Percentiles rank a stretch among this genome's conserved stretches.
These are phyloP conservation scores for Lepidurus arcticus DNA, from an alignment of 1,140 invertebrate genomes.

Conservation along the genomic window DNA sequence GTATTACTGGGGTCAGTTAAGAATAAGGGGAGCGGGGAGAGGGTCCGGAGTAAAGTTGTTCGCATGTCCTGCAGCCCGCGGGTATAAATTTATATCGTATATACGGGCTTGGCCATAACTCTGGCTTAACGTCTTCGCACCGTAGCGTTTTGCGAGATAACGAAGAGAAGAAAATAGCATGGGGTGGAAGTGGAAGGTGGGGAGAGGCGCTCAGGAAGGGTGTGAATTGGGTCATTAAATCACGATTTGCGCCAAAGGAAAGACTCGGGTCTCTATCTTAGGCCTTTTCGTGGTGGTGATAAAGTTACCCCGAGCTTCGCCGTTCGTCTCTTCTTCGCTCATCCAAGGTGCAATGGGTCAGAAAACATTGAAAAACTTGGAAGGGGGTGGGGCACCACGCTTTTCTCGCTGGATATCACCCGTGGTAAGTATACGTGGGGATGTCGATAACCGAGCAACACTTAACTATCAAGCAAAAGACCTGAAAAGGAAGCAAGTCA, in stretches of 20 bases:
- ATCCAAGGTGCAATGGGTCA: conserved; percentile 21
- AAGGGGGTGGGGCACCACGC: neutral
- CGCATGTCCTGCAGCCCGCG: neutral
- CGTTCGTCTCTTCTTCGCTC: conserved; percentile 2
- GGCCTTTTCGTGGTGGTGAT: conserved; percentile 5
- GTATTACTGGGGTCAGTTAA: conserved; percentile 21
- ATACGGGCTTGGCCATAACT: conserved; percentile 9
- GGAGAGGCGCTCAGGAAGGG: neutral
- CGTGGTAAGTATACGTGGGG: neutral
- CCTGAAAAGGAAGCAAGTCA: neutral
- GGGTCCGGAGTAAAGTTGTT: neutral
- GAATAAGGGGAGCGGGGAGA: neutral
- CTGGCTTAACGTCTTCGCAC: conserved; percentile 20
- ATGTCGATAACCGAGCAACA: conserved; percentile 8
- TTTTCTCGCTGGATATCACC: neutral
- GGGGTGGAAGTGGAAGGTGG: neutral
- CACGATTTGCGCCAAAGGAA: conserved; percentile 21
- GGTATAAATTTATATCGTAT: conserved; percentile 16
- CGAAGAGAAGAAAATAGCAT: neutral
- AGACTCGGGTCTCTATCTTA: conserved; percentile 18
- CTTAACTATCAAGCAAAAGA: neutral
- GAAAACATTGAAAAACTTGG: conserved; percentile 16
- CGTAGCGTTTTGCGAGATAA: conserved; percentile 11
- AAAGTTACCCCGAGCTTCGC: neutral
- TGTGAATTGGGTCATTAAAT: conserved; percentile 22